phyloP scores from a whole-genome alignment of 2,797 vertebrate genomes.

The Microctenopoma steveboyesi region DNA sequence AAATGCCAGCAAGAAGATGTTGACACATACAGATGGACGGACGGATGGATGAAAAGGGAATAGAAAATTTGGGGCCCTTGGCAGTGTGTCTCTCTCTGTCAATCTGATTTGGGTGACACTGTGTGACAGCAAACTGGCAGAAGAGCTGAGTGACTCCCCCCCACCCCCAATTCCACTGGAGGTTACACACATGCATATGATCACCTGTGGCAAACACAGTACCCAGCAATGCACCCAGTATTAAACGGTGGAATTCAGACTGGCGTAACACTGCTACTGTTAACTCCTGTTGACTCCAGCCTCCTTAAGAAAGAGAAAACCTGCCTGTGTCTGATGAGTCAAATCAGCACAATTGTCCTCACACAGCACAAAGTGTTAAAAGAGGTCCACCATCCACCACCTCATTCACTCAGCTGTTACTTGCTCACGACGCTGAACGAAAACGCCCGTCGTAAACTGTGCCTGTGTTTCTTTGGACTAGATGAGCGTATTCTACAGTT shows the following conservation, averaged over 20 bases:
- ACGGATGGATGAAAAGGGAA: constrained; percentile 51
- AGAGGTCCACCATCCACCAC: too few relatives aligned
- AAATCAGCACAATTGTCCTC: too few relatives aligned
- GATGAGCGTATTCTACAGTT: constrained; percentile 43
- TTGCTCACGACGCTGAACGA: too few relatives aligned
- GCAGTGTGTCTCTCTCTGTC: constrained; percentile 63
- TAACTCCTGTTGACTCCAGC: too few relatives aligned
- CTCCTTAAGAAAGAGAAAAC: too few relatives aligned
- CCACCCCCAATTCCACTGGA: constrained; percentile 18
- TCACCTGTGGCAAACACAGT: not conserved
- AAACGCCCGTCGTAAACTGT: too few relatives aligned
- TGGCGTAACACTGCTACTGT: not conserved
- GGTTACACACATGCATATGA: constrained; percentile 36
- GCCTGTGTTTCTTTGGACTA: too few relatives aligned
- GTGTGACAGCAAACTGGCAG: constrained; percentile 67
- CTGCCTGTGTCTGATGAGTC: too few relatives aligned
- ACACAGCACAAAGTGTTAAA: too few relatives aligned
- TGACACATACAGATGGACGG: constrained; percentile 60
- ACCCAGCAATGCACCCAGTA: constrained; percentile 5
- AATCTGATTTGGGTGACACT: constrained; percentile 68
- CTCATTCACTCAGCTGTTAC: too few relatives aligned
- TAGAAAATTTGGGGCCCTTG: constrained; percentile 57
- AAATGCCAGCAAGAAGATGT: constrained; percentile 20
- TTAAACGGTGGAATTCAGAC: not conserved
- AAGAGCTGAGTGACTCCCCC: constrained; percentile 33